These are phyloP conservation scores for Lordiphosa andalusiaca DNA, from an alignment of 2,888 invertebrate genomes.

Conservation along the genomic window DNA sequence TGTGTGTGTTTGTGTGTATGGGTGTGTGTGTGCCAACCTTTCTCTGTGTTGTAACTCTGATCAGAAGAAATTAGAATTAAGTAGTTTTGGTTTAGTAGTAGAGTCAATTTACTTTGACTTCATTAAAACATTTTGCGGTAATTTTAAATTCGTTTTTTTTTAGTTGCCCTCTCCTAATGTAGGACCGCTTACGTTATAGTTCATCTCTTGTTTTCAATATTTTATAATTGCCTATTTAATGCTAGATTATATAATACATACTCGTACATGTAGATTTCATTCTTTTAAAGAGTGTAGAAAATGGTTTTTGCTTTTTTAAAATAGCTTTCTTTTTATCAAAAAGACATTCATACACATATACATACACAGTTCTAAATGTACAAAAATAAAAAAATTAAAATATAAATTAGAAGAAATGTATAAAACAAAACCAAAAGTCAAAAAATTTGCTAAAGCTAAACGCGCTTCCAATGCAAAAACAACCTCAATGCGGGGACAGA, in stretches of 20 bases:
- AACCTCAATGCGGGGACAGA: slow-evolving; percentile 66
- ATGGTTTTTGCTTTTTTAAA: slow-evolving; percentile 66
- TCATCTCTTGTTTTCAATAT: slow-evolving; percentile 28
- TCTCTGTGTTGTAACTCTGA: slow-evolving; percentile 59
- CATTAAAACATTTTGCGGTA: slow-evolving; percentile 44
- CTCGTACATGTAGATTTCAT: slow-evolving; percentile 68
- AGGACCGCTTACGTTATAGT: slow-evolving; percentile 65
- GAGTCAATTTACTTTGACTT: slow-evolving; percentile 28
- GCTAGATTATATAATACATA: slow-evolving; percentile 71
- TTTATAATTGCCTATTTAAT: slow-evolving; percentile 67
- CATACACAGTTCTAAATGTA: slow-evolving; percentile 60
- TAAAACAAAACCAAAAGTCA: slow-evolving; percentile 1
- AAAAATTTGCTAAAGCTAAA: slow-evolving; percentile 16
- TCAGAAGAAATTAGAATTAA: slow-evolving; percentile 56
- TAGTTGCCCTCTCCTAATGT: slow-evolving; percentile 70
- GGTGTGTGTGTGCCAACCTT: slow-evolving; percentile 50
- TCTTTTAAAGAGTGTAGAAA: slow-evolving; percentile 76
- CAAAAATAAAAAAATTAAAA: slow-evolving; percentile 45
- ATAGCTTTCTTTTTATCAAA: slow-evolving; percentile 74
- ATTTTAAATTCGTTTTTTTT: slow-evolving; percentile 64
- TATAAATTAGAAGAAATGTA: slow-evolving; percentile 38
- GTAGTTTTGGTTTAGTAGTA: slow-evolving; percentile 38
- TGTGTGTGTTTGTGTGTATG: slow-evolving; percentile 16
- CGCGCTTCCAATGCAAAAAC: slow-evolving; percentile 25
- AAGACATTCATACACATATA: slow-evolving; percentile 72